Evolutionary conservation across 1,140 invertebrate species (phyloP), one percentile per base, ranked within the genome.

Genomic region (Brevipalpus yothersi): DNA sequence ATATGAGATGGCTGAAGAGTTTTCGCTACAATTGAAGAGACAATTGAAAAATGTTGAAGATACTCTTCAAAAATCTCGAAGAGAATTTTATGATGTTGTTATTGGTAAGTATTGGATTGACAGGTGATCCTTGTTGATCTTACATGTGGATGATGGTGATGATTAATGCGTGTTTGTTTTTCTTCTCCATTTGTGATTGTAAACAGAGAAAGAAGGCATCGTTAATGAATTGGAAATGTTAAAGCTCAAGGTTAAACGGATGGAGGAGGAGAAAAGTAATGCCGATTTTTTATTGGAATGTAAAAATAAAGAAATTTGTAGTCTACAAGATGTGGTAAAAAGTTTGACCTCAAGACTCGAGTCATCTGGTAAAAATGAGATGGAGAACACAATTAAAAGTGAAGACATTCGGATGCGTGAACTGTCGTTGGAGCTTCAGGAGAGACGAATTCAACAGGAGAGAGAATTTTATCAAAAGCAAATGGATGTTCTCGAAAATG

Each of bases 381-480:
- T 19, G n/a, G 53, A 55, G 39, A 19, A 21, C 7, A 19, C 23
- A 8, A 21, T 55, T 4, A 15, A 55, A 55, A 31, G 21, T 13
- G 53, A 55, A 55, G 39, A 55, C 39, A 41, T 56, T 43, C 39
- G 17, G n/a, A 12, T 60, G 17, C 19, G 60, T 40, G 45, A 49
- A 41, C 7, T 43, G 7, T 39, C 17, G 15, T 62, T 69, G 39
- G 59, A 72, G 67, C 69, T 67, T 58, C 58, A 82, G 70, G 84
- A 88, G 71, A 82, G 82, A 67, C 73, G 82, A n/a, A 72, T 89
- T 53, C 82, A 87, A 64, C 81, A 84, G 69, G 86, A 91, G 71
- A 77, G 78, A 62, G 70, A 73, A 12, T 75, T 87, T 58, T 67
- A 87, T 21, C 76, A 78, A 62, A 80, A 82, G 64, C 83, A 89